A percentile compares a stretch with the other conserved stretches of the same genome.
Conservation (phyloP, 30 jellyfish, hydroid and myxozoan species). For the Aurelia sp. region DNA sequence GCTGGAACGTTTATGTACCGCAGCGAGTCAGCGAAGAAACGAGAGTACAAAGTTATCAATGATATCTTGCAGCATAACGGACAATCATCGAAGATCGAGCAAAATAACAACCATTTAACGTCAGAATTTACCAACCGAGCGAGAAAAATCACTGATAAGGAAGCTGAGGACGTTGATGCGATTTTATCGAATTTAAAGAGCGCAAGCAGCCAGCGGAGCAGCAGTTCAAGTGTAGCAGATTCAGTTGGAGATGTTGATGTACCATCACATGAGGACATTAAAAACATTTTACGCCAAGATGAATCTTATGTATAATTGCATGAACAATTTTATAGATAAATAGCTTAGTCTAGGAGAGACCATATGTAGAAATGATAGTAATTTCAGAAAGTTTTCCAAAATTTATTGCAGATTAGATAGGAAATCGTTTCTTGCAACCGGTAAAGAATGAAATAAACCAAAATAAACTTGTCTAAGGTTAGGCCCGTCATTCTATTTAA, state of each 20-base stretch:
- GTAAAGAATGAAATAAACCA: too few species aligned
- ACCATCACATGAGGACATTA: slow-evolving; percentile 78
- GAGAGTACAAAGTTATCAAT: background rate
- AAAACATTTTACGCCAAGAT: slow-evolving; percentile 70
- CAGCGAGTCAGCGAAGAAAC: slow-evolving; percentile 26
- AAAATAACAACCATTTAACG: slow-evolving; percentile 7
- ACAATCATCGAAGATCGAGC: background rate
- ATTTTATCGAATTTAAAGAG: slow-evolving; percentile 15
- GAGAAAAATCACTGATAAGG: slow-evolving; percentile 14
- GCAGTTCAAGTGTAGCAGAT: slow-evolving; percentile 37
- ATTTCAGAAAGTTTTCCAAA: too few species aligned
- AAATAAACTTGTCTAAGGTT: too few species aligned
- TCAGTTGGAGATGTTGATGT: slow-evolving; percentile 46
- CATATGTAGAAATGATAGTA: too few species aligned
- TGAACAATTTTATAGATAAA: too few species aligned
- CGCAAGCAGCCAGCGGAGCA: slow-evolving; percentile 20
- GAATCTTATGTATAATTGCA: slow-evolving; percentile 76
- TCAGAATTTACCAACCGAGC: slow-evolving; percentile 5
- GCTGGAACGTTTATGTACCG: slow-evolving; percentile 54
- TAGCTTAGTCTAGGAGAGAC: too few species aligned
- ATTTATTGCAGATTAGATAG: too few species aligned
- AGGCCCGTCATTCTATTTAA: too few species aligned
- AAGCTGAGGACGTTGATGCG: slow-evolving; percentile 31
- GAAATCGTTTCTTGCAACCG: too few species aligned
- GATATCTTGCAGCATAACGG: background rate